Evolutionary conservation across 2,888 invertebrate genomes (phyloP).

Genomic region (Latrodectus hesperus): DNA sequence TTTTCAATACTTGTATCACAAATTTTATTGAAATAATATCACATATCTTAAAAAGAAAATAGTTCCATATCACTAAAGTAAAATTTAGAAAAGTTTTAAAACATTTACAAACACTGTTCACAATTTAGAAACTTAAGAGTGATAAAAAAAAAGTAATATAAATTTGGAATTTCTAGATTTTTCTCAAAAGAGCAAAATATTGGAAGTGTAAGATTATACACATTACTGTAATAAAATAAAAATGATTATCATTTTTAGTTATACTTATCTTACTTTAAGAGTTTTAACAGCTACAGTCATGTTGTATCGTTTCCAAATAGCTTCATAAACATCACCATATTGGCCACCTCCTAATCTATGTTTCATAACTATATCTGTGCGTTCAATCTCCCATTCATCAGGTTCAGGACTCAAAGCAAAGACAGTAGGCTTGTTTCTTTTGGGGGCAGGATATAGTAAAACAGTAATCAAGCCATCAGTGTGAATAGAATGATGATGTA

Average conservation of each 20-base stretch:
- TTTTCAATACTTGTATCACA: too few species aligned
- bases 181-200: background rate
- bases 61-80: too few species aligned
- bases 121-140: background rate
- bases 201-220: background rate
- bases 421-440: slow-evolving; percentile 87
- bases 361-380: slow-evolving; percentile 98
- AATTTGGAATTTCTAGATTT: too few species aligned
- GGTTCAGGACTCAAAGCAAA: slow-evolving; percentile 76
- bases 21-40: too few species aligned
- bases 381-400: slow-evolving; percentile 98
- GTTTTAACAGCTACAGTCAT: slow-evolving; percentile 99
- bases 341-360: slow-evolving; percentile 95
- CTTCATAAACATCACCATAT: slow-evolving; percentile 89
- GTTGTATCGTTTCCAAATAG: slow-evolving; percentile 96
- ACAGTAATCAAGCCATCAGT: slow-evolving; percentile 98
- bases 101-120: too few species aligned
- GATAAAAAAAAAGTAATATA: too few species aligned
- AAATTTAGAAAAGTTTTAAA: too few species aligned
- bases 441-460: slow-evolving; percentile 97
- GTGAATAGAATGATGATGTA: slow-evolving; percentile 97
- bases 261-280: slow-evolving; percentile 79
- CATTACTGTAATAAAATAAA: background rate
- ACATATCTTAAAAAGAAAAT: too few species aligned
- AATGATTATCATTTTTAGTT: background rate